Conservation (phyloP, 2,797 vertebrate species). For the Macropus fuliginosus region DNA sequence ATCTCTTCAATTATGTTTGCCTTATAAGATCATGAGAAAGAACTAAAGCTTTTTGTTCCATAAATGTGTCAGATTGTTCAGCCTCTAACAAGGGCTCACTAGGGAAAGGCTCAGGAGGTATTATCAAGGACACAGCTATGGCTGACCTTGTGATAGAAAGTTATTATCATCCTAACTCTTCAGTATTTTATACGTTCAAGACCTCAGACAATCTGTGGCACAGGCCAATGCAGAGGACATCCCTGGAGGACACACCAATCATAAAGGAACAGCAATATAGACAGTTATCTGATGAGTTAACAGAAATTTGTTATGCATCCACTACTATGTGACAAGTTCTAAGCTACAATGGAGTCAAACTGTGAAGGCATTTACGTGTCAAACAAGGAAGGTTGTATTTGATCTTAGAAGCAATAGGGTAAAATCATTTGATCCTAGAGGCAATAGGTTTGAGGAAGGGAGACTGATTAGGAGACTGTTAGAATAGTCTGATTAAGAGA, state of each 20-base stretch:
- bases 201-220: neutral
- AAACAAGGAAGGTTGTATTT: neutral
- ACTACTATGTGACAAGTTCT: neutral
- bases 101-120: neutral
- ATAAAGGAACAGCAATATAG: neutral
- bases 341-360: neutral
- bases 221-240: neutral
- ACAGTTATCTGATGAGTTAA: neutral
- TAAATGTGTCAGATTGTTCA: neutral
- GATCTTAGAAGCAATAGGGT: neutral
- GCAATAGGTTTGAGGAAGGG: neutral
- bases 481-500: neutral
- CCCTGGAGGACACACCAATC: neutral
- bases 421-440: too few species aligned
- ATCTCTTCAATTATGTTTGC: neutral
- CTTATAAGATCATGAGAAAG: neutral
- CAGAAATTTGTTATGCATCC: neutral
- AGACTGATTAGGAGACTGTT: neutral
- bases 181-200: neutral
- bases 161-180: neutral
- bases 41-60: neutral
- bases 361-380: neutral
- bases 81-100: neutral
- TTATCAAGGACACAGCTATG: neutral
- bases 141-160: neutral